These are phyloP conservation scores for Macquaria australasica DNA, from an alignment of 2,113 vertebrate species.

Conservation along the genomic window DNA sequence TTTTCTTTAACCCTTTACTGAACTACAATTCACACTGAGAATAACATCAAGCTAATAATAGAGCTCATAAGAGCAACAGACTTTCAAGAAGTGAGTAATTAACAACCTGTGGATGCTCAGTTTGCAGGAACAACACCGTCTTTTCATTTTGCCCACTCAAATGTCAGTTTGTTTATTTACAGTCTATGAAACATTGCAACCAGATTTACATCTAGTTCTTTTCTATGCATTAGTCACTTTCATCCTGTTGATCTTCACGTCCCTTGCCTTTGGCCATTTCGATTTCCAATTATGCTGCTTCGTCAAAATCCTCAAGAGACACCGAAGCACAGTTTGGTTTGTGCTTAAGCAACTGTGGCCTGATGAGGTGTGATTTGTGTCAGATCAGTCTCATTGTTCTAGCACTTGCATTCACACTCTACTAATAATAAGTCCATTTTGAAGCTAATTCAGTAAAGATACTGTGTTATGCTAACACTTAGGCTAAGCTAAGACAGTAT, in stretches of 20 bases:
- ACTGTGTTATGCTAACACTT: not conserved
- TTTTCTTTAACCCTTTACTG: not conserved
- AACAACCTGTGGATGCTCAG: conserved; percentile 5
- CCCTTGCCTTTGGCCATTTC: not conserved
- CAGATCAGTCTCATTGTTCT: not conserved
- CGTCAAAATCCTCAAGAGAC: conserved; percentile 30
- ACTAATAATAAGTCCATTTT: not conserved
- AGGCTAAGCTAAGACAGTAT: not conserved
- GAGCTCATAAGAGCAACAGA: conserved; percentile 15
- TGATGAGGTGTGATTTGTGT: conserved; percentile 15
- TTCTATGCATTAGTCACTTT: not conserved
- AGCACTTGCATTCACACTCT: not conserved
- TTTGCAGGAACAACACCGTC: conserved; percentile 8
- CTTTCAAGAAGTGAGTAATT: conserved; percentile 37
- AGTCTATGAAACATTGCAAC: not conserved
- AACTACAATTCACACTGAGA: not conserved
- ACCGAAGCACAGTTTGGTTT: conserved; percentile 5
- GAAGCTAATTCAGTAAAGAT: conserved; percentile 8
- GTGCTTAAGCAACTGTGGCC: conserved; percentile 7
- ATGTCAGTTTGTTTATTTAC: conserved; percentile 12
- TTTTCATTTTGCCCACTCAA: conserved; percentile 33
- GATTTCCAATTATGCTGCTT: conserved; percentile 39
- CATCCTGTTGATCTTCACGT: conserved; percentile 25
- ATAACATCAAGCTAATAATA: conserved; percentile 35
- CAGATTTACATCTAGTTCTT: not conserved